Base-by-base conservation (phyloP, 2,888 invertebrate genomes). In the Cantharis rustica region DNA sequence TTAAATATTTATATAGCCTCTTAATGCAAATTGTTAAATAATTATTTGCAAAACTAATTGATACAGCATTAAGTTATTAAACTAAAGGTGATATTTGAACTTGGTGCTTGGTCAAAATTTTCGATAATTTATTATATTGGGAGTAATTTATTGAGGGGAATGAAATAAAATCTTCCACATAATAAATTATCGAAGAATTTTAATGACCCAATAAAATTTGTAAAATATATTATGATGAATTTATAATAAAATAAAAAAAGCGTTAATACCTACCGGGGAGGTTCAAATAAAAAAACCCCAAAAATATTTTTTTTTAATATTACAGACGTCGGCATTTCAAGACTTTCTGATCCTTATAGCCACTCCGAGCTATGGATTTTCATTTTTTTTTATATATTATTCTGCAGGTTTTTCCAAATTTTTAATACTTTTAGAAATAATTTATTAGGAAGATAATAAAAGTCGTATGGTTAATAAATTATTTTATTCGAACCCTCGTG, bases 41-140 rank as follows among this genome's bases (percentile, higher is more conserved):
- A 73, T 17, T 76, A 76, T 76, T 76, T 76, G 73, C 76, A 73
- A 73, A 76, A 73, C 76, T 76, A 76, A 76, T 76, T 76, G 76
- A 76, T 73, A 72, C 61, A 73, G 76, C 76, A 76, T 76, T 76
- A 76, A 70, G 66, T 27, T 73, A 26, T 76, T 69, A 73, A 23
- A 31, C 31, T 27, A 61, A 73, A 66, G 66, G 73, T 72, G 71
- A 13, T 31, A 61, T 75, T 75, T 62, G 68, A 68, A 23, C 66
- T 61, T 68, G n/a, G n/a, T 47, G 47, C 47, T n/a, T n/a, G 47
- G n/a, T 47, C 47, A 47, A 47, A 31, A 47, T 47, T 47, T 47
- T n/a, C 47, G 9, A 1, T 47, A 47, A 47, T 47, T 47, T 47
- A 47, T 47, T 47, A 47, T 47, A 47, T 47, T 47, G n/a, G n/a